Evolutionary conservation across 2,888 invertebrate genomes (phyloP).

Genomic region (Troides oblongomaculatus): DNA sequence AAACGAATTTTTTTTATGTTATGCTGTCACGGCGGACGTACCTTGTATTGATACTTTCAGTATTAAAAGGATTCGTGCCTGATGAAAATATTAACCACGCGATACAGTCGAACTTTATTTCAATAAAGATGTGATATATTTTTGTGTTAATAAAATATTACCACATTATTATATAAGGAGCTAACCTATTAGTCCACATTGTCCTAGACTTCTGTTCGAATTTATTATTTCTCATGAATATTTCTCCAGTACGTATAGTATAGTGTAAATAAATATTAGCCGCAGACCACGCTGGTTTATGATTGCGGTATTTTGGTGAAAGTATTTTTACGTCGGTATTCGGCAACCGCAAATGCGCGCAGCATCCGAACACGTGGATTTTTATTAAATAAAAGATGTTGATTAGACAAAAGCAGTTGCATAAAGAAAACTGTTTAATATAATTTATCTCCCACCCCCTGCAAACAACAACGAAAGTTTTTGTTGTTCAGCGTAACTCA

Average conservation of each 20-base stretch:
- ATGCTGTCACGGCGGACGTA: too few species aligned
- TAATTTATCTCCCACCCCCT: slow-evolving; percentile 11
- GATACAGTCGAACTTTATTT: too few species aligned
- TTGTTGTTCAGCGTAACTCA: slow-evolving; percentile 22
- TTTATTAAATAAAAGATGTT: slow-evolving; percentile 43
- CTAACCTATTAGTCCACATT: neutral
- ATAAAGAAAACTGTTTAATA: slow-evolving; percentile 45
- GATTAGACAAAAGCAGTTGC: slow-evolving; percentile 36
- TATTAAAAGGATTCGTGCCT: too few species aligned
- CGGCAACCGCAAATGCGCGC: slow-evolving; percentile 48
- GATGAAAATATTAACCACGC: too few species aligned
- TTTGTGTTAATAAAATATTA: too few species aligned
- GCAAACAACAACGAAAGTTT: slow-evolving; percentile 16
- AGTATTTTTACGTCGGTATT: slow-evolving; percentile 58
- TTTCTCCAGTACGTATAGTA: slow-evolving; percentile 43
- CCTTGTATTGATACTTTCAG: too few species aligned
- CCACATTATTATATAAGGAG: too few species aligned
- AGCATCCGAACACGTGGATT: slow-evolving; percentile 42
- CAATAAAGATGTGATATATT: too few species aligned
- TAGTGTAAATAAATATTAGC: slow-evolving; percentile 55
- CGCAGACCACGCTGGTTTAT: slow-evolving; percentile 49
- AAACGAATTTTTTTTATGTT: too few species aligned
- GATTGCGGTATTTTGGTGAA: slow-evolving; percentile 60
- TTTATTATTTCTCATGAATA: slow-evolving; percentile 43
- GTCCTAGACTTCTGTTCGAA: slow-evolving; percentile 29